Percentiles rank a stretch among this genome's conserved stretches.
These are phyloP conservation scores for Ceratina australensis DNA, from an alignment of 1,140 invertebrate genomes.

Conservation along the genomic window DNA sequence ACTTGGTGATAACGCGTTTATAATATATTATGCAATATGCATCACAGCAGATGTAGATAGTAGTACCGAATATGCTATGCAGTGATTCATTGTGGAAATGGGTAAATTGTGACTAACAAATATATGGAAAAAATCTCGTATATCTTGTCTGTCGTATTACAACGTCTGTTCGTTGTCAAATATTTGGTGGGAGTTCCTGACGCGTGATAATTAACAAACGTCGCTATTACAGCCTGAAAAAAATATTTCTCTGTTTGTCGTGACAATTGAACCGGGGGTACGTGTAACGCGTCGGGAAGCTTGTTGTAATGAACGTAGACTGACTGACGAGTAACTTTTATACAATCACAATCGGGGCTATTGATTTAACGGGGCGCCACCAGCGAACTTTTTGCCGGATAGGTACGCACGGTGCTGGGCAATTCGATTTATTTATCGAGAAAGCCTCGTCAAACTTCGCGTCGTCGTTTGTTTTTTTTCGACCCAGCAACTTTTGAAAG, in stretches of 20 bases:
- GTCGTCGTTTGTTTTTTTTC: constrained; percentile 33
- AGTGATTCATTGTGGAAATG: not conserved
- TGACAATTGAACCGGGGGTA: constrained; percentile 4
- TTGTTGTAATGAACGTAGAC: constrained; percentile 28
- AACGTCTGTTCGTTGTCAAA: not conserved
- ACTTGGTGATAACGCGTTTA: too few species aligned
- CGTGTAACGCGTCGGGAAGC: too few species aligned
- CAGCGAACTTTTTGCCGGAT: constrained; percentile 47
- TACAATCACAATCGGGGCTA: constrained; percentile 54
- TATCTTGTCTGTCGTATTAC: too few species aligned
- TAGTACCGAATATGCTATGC: too few species aligned
- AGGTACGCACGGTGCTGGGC: constrained; percentile 23
- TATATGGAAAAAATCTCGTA: too few species aligned
- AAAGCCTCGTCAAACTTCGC: constrained; percentile 55
- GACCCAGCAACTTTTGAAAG: constrained; percentile 47
- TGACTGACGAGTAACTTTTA: constrained; percentile 39
- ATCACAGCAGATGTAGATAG: too few species aligned
- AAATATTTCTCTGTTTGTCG: constrained; percentile 30
- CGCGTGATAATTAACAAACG: constrained; percentile 4
- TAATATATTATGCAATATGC: too few species aligned
- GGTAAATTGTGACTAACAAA: too few species aligned
- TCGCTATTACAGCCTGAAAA: not conserved
- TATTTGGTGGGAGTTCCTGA: not conserved
- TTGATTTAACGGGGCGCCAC: constrained; percentile 49
- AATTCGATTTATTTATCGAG: constrained; percentile 64